Evolutionary conservation across 1,140 invertebrate species (phyloP), one percentile per base, ranked within the genome.

Genomic region (Microplitis mediator): DNA sequence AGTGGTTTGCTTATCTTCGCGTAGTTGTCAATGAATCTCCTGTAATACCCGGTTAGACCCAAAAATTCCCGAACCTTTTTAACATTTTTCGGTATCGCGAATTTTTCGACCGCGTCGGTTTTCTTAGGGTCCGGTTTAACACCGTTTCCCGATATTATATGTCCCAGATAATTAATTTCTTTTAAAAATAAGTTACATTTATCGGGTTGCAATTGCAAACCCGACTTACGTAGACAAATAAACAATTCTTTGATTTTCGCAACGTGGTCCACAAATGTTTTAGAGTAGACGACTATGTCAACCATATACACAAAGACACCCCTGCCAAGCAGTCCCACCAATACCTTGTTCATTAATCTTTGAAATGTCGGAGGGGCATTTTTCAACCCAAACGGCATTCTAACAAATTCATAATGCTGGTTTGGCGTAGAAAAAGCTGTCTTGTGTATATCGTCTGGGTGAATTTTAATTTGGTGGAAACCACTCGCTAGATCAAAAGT

Each of bases 401-500:
- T 71, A 4, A 72, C 50, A 34, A 77, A 85, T 52, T 86, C 71
- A 52, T 74, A 87, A 23, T 79, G 73, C 0, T 76, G 79, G n/a
- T 78, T 75, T 4, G 68, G 76, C 1, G 82, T 82, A 4, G 78
- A 72, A 50, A 86, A 84, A 0, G 80, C 80, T 0, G 86, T 86
- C 31, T 61, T 61, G 3, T 34, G 16, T 2, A 61, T 6, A 13
- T 61, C 11, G 8, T 61, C 58, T 2, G 58, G 8, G 13, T 61
- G 23, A 13, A 31, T 34, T 35, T 31, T 31, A 0, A 31, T 61
- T 16, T 61, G 23, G 8, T 61, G 58, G 31, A 61, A 61, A 8
- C 58, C 58, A 61, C 23, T 32, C 8, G 58, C 58, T 13, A 61
- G 5, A 13, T 61, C 58, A 34, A 61, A 61, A 4, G 16, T 32